Evolutionary conservation across 37 sponge, comb jelly and placozoan species (phyloP).

Genomic region (Spongia lamella): DNA sequence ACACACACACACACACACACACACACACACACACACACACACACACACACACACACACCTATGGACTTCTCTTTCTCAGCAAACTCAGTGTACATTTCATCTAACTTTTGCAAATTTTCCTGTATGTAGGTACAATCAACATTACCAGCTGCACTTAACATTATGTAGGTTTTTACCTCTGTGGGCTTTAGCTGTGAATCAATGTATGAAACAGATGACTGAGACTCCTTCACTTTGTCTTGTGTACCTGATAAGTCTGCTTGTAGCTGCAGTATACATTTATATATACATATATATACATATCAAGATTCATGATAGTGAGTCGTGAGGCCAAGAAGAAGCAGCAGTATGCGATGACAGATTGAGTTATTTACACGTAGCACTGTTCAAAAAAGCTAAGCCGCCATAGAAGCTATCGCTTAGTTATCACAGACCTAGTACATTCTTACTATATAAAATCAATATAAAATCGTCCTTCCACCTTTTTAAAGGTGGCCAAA

Average conservation of each 20-base stretch:
- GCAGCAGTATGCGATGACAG: too few species aligned
- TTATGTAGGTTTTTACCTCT: slow-evolving; percentile 31
- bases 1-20: not conserved
- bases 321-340: too few species aligned
- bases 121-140: slow-evolving; percentile 5
- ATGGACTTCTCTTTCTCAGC: slow-evolving; percentile 39
- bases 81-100: slow-evolving; percentile 56
- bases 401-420: too few species aligned
- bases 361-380: too few species aligned
- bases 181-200: slow-evolving; percentile 62
- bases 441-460: too few species aligned
- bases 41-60: slow-evolving; percentile 18
- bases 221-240: slow-evolving; percentile 55
- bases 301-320: too few species aligned
- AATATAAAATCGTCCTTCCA: too few species aligned
- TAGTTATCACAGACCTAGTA: too few species aligned
- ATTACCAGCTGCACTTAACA: too few species aligned
- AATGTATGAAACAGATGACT: slow-evolving; percentile 41
- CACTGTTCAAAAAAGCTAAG: too few species aligned
- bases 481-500: too few species aligned
- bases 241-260: slow-evolving; percentile 43
- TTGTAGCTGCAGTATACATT: slow-evolving; percentile 47
- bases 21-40: not conserved
- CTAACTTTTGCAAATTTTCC: slow-evolving; percentile 51
- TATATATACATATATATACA: too few species aligned